Evolutionary conservation across 2,113 vertebrate genomes (phyloP).

Genomic region (Pterophyllum scalare): DNA sequence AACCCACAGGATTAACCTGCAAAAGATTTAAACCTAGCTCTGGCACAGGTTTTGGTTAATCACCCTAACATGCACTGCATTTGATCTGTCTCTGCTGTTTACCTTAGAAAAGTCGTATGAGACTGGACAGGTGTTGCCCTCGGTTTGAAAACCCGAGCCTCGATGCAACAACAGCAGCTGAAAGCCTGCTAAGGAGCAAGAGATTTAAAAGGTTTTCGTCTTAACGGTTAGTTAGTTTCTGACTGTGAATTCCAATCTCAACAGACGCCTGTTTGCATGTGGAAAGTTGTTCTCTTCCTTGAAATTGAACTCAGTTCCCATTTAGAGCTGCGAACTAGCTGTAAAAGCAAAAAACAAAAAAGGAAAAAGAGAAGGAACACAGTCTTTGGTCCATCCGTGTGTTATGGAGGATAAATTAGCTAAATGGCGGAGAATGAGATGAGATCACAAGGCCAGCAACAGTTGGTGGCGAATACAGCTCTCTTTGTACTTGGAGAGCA

Average conservation of each 20-base stretch:
- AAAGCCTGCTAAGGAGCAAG: background rate
- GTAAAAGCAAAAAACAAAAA: background rate
- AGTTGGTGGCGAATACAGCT: conserved; percentile 59
- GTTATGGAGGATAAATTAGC: conserved; percentile 22
- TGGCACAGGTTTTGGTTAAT: fast-evolving
- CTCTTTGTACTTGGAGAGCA: conserved; percentile 51
- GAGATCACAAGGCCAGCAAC: conserved; percentile 52
- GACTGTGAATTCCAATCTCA: background rate
- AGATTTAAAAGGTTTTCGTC: background rate
- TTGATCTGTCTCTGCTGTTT: background rate
- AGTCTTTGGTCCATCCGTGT: background rate
- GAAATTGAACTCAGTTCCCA: background rate
- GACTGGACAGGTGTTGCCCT: background rate
- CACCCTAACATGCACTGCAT: background rate
- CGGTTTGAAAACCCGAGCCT: background rate
- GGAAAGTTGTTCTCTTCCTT: background rate
- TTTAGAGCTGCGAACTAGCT: background rate
- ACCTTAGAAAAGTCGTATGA: background rate
- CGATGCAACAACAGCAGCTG: background rate
- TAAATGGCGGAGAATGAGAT: conserved; percentile 32
- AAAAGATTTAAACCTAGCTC: background rate
- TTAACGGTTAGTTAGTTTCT: background rate
- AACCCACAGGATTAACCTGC: background rate
- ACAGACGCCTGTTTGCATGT: background rate
- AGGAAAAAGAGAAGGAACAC: background rate